phyloP scores from a whole-genome alignment of 2,113 vertebrate genomes.

The Cebus imitator region DNA sequence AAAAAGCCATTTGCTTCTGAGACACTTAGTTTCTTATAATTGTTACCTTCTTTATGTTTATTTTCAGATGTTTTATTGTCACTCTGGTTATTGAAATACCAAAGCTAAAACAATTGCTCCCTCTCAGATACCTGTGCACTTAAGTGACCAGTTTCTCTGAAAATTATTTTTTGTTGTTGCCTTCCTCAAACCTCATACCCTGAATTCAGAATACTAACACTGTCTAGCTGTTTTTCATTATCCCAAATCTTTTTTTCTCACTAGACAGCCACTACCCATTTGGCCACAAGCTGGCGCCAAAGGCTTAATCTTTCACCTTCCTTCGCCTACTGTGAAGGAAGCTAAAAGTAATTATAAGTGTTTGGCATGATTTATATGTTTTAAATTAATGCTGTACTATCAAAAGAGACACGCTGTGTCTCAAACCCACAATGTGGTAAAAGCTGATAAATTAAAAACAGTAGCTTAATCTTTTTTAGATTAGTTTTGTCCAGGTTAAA shows the following conservation, averaged over 20 bases:
- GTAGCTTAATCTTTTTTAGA: neutral
- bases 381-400: neutral
- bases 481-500: neutral
- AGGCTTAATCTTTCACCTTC: neutral
- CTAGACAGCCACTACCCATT: neutral
- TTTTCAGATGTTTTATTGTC: slow-evolving; percentile 15
- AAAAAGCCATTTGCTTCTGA: neutral
- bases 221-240: neutral
- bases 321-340: neutral
- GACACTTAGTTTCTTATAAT: neutral
- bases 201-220: neutral
- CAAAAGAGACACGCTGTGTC: neutral
- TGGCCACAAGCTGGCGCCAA: slow-evolving; percentile 50
- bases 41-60: neutral
- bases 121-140: neutral
- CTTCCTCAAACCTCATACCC: neutral
- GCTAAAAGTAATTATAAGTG: neutral
- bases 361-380: neutral
- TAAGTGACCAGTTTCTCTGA: neutral
- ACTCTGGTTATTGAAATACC: neutral
- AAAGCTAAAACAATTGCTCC: neutral
- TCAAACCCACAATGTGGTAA: neutral
- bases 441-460: neutral
- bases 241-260: neutral
- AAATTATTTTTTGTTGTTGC: neutral